Percentiles rank a stretch among this genome's conserved stretches.
phyloP scores from a whole-genome alignment of 1,140 invertebrate species.

The Drosophila tristis region DNA sequence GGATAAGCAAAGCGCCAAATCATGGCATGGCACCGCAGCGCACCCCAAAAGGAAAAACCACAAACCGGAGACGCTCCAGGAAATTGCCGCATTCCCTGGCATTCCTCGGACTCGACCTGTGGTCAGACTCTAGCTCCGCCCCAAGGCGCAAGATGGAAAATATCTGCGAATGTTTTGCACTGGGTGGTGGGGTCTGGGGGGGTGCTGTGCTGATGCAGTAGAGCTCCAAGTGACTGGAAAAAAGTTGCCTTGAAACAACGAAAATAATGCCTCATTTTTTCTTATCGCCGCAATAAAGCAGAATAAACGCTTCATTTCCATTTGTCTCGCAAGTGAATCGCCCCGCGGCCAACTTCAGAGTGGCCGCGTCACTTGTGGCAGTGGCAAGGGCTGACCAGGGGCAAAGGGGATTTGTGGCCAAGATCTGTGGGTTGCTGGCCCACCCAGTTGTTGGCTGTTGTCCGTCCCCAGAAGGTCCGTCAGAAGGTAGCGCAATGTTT shows the following conservation, averaged over 20 bases:
- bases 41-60: conserved; percentile 1
- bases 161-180: conserved; percentile 11
- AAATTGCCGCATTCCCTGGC: conserved; percentile 74
- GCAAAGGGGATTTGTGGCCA: background rate
- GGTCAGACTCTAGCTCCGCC: conserved; percentile 59
- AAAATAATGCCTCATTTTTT: conserved; percentile 82
- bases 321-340: conserved; percentile 77
- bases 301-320: conserved; percentile 83
- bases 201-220: background rate
- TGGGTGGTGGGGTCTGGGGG: background rate
- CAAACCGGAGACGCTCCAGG: conserved; percentile 66
- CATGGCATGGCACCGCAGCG: conserved; percentile 43
- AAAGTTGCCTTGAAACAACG: conserved; percentile 70
- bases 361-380: conserved; percentile 66
- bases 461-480: conserved; percentile 49
- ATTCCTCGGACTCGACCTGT: conserved; percentile 58
- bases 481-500: conserved; percentile 43
- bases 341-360: conserved; percentile 65
- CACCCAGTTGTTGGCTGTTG: conserved; percentile 65
- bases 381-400: background rate
- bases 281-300: conserved; percentile 83
- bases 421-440: conserved; percentile 42
- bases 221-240: conserved; percentile 10
- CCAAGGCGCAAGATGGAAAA: conserved; percentile 58
- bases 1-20: conserved; percentile 72